A percentile compares a stretch with the other conserved stretches of the same genome.
These are phyloP conservation scores for Premnoplex brunnescens DNA, from an alignment of 2,797 vertebrate species.

Conservation along the genomic window DNA sequence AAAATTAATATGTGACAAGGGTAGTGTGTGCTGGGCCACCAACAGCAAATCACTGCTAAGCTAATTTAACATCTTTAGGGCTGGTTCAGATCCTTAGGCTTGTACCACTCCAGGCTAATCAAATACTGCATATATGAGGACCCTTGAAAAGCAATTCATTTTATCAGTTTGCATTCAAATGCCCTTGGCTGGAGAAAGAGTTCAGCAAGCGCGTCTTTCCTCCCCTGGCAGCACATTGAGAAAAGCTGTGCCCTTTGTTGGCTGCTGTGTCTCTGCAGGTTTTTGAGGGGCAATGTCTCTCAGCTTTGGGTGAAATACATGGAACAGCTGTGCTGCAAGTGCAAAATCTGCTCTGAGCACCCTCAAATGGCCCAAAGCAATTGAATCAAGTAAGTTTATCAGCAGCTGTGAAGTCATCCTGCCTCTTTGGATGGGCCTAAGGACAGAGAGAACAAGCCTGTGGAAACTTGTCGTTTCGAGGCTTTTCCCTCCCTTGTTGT, in stretches of 20 bases:
- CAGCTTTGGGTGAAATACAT: neutral
- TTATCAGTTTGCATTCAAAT: neutral
- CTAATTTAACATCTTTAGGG: neutral
- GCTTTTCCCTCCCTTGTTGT: conserved; percentile 17
- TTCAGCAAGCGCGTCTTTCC: neutral
- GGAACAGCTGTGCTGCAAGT: neutral
- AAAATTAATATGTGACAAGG: neutral
- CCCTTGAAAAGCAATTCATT: neutral
- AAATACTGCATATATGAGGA: neutral
- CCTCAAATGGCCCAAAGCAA: conserved; percentile 42
- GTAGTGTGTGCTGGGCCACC: neutral
- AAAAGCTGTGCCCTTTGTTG: neutral
- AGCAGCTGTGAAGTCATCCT: neutral
- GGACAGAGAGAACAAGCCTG: neutral
- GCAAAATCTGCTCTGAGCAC: neutral
- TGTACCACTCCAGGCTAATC: neutral
- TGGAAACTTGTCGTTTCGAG: neutral
- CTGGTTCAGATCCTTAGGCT: neutral
- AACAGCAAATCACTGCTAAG: neutral
- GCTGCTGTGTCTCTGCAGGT: neutral
- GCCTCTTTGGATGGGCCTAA: conserved; percentile 26
- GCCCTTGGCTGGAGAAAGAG: neutral
- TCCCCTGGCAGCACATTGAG: neutral
- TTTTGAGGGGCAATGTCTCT: neutral
- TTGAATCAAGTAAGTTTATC: conserved; percentile 48